Evolutionary conservation across 2,888 invertebrate genomes (phyloP).

Genomic region (Scaeva pyrastri): DNA sequence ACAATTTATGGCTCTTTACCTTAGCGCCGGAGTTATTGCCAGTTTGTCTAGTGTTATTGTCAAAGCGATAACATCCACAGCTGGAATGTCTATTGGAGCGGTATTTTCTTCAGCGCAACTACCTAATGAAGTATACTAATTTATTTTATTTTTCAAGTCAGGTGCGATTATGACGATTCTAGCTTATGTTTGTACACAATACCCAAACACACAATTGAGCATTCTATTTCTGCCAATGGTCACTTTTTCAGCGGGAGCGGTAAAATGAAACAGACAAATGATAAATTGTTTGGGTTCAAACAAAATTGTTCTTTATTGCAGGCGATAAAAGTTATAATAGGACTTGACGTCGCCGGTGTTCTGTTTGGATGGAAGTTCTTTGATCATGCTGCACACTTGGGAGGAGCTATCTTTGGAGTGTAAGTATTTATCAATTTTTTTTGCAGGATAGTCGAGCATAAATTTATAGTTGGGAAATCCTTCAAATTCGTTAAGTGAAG

Average conservation of each 20-base stretch:
- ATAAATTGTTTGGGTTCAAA: neutral
- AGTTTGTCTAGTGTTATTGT: constrained; percentile 93
- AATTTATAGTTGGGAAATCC: too few species aligned
- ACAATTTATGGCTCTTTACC: constrained; percentile 95
- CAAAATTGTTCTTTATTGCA: constrained; percentile 82
- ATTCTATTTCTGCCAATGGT: constrained; percentile 96
- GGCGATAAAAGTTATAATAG: constrained; percentile 94
- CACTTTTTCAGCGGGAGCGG: constrained; percentile 93
- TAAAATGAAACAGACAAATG: constrained; percentile 84
- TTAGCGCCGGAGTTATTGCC: constrained; percentile 94
- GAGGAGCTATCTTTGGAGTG: constrained; percentile 96
- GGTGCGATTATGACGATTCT: constrained; percentile 97
- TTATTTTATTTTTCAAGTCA: constrained; percentile 87
- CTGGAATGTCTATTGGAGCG: constrained; percentile 95
- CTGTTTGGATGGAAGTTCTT: constrained; percentile 95
- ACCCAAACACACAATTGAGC: constrained; percentile 94
- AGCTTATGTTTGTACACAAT: constrained; percentile 93
- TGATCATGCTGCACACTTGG: constrained; percentile 99
- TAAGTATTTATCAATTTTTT: constrained; percentile 82
- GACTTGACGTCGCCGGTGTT: constrained; percentile 93
- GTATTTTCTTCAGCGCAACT: constrained; percentile 86
- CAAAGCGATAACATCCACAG: constrained; percentile 89
- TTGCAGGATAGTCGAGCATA: too few species aligned
- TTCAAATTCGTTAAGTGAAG: too few species aligned
- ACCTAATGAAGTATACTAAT: neutral